Base-by-base conservation (phyloP, 2,888 invertebrate species). In the Drosophila hamatofila region DNA sequence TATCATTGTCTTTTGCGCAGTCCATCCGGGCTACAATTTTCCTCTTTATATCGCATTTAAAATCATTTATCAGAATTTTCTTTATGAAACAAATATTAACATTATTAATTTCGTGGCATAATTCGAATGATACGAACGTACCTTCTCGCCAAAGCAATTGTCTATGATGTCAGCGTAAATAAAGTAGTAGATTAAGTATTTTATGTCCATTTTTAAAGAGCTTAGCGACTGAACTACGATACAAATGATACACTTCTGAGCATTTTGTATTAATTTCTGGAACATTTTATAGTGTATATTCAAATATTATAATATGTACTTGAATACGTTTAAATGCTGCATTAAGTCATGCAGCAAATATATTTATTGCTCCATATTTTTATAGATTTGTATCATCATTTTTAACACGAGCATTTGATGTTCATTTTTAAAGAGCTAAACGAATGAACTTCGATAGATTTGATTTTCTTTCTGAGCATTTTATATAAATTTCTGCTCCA, bases 41-140 rank as follows among this genome's bases (percentile, higher is more conserved):
- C 16, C 49, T 42, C 8, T 6, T 74, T 0, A 27, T 1, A 0
- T 16, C 8, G 37, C 89, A 83, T 16, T 69, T 35, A 0, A 86
- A 2, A 16, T 49, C 55, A 5, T 46, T 54, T 9, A 69, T 27
- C n/a, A 81, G 7, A n/a, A 78, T 46, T 4, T 11, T 11, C 48
- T 48, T n/a, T n/a, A 16, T 9, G 7, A 46, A n/a, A 27, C 48
- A 27, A 2, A n/a, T 46, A 14, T 48, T 0, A 11, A 48, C 11
- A n/a, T 5, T n/a, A n/a, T n/a, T n/a, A 27, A 5, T 11, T 11
- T 49, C 3, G 5, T 7, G 2, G 11, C 9, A 27, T 2, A n/a
- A 27, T 27, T 12, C 6, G n/a, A n/a, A 6, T 1, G 30, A n/a
- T 3, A 12, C 14, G 16, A 9, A 52, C 23, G 18, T 35, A 52